These are phyloP conservation scores for Trichoplusia ni DNA, from an alignment of 1,140 invertebrate genomes.

Conservation along the genomic window DNA sequence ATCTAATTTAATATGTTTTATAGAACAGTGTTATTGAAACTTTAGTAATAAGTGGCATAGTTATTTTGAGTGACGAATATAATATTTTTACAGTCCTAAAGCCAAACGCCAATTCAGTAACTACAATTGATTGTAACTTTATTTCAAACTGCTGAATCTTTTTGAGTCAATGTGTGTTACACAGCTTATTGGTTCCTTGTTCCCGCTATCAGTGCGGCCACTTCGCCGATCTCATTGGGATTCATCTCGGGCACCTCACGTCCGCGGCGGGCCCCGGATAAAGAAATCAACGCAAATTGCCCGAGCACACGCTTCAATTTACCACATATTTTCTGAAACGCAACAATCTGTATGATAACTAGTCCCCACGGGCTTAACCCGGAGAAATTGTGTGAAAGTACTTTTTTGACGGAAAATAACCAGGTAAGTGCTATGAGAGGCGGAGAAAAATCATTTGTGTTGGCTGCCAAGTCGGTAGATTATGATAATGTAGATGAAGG, in stretches of 20 bases:
- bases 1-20: too few relatives aligned
- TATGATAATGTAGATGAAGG: neutral
- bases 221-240: conserved; percentile 44
- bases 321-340: conserved; percentile 53
- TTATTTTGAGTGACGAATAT: too few relatives aligned
- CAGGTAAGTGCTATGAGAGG: neutral
- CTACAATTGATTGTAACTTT: too few relatives aligned
- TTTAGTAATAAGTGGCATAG: too few relatives aligned
- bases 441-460: neutral
- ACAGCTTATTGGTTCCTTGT: too few relatives aligned
- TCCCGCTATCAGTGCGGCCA: conserved; percentile 25
- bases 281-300: conserved; percentile 72
- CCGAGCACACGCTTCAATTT: conserved; percentile 42
- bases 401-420: neutral
- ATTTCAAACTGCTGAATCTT: too few relatives aligned
- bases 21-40: too few relatives aligned
- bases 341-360: conserved; percentile 65
- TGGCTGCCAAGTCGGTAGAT: neutral
- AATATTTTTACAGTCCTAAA: too few relatives aligned
- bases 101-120: too few relatives aligned
- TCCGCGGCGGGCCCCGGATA: conserved; percentile 48
- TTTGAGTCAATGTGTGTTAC: too few relatives aligned
- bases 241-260: conserved; percentile 42
- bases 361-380: neutral
- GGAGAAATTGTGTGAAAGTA: neutral